Percentiles rank a stretch among this genome's conserved stretches.
Conservation (phyloP, 2,113 vertebrate species). For the Morone saxatilis region DNA sequence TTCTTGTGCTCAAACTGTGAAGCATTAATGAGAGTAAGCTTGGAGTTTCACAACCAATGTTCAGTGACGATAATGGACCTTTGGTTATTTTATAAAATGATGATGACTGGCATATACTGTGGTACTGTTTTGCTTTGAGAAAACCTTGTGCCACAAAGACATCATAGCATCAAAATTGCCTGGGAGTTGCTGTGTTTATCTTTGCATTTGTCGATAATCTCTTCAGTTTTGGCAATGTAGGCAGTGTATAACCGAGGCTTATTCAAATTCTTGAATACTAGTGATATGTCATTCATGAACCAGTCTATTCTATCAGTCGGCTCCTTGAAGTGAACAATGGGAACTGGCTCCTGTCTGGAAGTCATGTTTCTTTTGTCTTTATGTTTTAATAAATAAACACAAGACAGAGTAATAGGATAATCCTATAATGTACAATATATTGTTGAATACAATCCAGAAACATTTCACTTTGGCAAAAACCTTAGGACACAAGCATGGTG, state of each 20-base stretch:
- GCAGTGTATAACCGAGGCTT: conserved; percentile 13
- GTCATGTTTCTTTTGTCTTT: too few species aligned
- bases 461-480: too few species aligned
- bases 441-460: too few species aligned
- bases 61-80: too few species aligned
- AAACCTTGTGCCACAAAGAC: not conserved
- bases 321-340: too few species aligned
- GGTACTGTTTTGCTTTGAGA: not conserved
- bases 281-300: too few species aligned
- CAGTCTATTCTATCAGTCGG: too few species aligned
- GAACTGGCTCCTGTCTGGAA: too few species aligned
- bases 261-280: conserved; percentile 18
- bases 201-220: not conserved
- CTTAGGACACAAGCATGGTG: too few species aligned
- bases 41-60: not conserved
- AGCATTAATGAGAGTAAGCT: not conserved
- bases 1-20: conserved; percentile 9
- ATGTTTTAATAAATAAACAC: too few species aligned
- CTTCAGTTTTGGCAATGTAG: conserved; percentile 4
- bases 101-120: not conserved
- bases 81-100: not conserved
- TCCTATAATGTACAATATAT: too few species aligned
- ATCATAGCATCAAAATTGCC: not conserved
- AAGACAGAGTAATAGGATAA: too few species aligned
- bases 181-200: not conserved